phyloP scores from a whole-genome alignment of 2,797 vertebrate genomes.

The Brachyrhaphis roseni region DNA sequence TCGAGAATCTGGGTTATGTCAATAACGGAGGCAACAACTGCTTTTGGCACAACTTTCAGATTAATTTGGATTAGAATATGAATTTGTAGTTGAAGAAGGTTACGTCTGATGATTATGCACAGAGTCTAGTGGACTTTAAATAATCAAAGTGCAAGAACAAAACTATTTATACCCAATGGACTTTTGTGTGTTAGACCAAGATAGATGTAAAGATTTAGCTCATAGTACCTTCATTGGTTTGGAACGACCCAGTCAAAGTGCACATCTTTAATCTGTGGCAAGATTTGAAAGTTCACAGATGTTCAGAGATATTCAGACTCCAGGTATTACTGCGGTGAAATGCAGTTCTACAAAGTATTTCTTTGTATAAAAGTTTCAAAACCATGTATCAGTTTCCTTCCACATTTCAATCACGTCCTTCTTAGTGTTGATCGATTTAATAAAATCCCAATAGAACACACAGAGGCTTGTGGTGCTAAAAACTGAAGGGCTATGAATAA shows the following conservation, averaged over 20 bases:
- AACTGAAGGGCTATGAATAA: background rate
- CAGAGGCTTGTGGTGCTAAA: background rate
- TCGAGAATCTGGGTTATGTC: constrained; percentile 57
- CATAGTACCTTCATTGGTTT: background rate
- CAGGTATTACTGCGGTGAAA: background rate
- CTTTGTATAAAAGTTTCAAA: background rate
- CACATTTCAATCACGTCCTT: background rate
- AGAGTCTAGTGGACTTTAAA: background rate
- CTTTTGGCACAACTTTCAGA: constrained; percentile 38
- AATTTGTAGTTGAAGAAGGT: background rate
- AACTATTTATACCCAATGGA: background rate
- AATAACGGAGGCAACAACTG: constrained; percentile 32
- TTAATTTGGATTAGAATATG: constrained; percentile 22
- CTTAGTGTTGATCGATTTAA: background rate
- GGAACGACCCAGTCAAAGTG: background rate
- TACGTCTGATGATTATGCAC: background rate
- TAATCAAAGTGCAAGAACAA: background rate
- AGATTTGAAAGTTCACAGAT: background rate
- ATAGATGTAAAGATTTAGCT: background rate
- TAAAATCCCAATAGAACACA: background rate
- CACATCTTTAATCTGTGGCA: background rate
- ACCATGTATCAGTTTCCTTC: background rate
- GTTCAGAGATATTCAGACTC: background rate
- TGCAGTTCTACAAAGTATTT: background rate
- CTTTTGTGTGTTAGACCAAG: background rate